Conservation (phyloP, 1,140 invertebrate genomes). For the Portunus trituberculatus region DNA sequence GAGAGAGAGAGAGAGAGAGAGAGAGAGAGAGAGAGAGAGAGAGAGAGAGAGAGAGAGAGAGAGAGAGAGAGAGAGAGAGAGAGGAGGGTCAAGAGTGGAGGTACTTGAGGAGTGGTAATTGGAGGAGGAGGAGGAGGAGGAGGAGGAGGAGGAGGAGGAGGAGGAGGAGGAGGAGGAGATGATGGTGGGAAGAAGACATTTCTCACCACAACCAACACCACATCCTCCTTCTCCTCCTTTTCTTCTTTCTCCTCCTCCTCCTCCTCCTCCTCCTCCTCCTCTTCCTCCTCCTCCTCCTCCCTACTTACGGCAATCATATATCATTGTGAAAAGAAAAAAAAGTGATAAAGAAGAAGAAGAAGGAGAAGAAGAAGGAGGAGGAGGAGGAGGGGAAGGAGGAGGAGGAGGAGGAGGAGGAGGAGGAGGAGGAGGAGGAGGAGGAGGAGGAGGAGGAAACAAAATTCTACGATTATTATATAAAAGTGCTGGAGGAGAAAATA, state of each 20-base stretch:
- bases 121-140: background rate
- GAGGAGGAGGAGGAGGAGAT: background rate
- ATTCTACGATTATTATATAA: background rate
- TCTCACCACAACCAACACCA: background rate
- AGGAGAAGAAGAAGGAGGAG: background rate
- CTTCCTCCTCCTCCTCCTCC: background rate
- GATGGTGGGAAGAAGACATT: background rate
- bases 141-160: constrained; percentile 4
- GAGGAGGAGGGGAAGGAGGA: background rate
- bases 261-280: background rate
- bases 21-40: background rate
- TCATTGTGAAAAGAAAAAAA: background rate
- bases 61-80: constrained; percentile 37
- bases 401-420: background rate
- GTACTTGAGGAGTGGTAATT: background rate
- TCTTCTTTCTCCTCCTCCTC: background rate
- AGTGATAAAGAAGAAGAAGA: background rate
- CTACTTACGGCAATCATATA: background rate
- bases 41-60: constrained; percentile 34
- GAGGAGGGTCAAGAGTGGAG: background rate
- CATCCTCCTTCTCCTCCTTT: background rate
- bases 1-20: constrained; percentile 25
- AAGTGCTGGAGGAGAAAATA: constrained; percentile 23
- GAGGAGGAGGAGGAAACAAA: background rate
- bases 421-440: background rate